A percentile compares a stretch with the other conserved stretches of the same genome.
These are phyloP conservation scores for Branchinecta lynchi DNA, from an alignment of 1,140 invertebrate species.

Conservation along the genomic window DNA sequence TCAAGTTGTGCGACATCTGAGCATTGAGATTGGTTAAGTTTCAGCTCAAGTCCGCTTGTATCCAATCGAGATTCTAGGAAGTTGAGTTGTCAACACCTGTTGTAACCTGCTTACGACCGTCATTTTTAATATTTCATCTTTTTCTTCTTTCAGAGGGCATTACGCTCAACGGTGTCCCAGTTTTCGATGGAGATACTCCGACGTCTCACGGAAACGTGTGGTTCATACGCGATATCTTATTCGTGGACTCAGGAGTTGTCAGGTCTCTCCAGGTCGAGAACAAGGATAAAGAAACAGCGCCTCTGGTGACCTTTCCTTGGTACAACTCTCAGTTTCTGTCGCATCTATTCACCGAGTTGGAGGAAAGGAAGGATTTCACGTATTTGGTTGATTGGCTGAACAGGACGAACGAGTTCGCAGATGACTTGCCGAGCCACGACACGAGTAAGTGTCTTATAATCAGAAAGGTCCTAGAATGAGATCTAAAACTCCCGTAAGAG, in stretches of 20 bases:
- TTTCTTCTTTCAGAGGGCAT: conserved; percentile 23
- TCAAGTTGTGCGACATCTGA: no score
- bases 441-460: conserved; percentile 29
- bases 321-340: conserved; percentile 44
- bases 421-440: conserved; percentile 40
- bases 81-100: no score
- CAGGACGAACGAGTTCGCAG: conserved; percentile 26
- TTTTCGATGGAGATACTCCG: conserved; percentile 41
- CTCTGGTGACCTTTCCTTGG: conserved; percentile 44
- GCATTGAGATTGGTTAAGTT: no score
- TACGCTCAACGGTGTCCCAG: conserved; percentile 39
- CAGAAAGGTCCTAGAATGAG: no score
- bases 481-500: no score
- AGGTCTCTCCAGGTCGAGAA: conserved; percentile 41
- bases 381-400: conserved; percentile 40
- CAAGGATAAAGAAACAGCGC: conserved; percentile 44
- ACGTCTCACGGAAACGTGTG: conserved; percentile 42
- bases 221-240: conserved; percentile 42
- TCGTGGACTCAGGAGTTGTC: conserved; percentile 42
- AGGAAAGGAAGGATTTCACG: conserved; percentile 35
- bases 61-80: no score
- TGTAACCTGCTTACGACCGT: no score
- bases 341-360: conserved; percentile 42
- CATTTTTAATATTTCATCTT: no score
- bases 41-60: no score